Evolutionary conservation across 2,888 invertebrate genomes (phyloP).

Genomic region (Heteromyza rotundicornis): DNA sequence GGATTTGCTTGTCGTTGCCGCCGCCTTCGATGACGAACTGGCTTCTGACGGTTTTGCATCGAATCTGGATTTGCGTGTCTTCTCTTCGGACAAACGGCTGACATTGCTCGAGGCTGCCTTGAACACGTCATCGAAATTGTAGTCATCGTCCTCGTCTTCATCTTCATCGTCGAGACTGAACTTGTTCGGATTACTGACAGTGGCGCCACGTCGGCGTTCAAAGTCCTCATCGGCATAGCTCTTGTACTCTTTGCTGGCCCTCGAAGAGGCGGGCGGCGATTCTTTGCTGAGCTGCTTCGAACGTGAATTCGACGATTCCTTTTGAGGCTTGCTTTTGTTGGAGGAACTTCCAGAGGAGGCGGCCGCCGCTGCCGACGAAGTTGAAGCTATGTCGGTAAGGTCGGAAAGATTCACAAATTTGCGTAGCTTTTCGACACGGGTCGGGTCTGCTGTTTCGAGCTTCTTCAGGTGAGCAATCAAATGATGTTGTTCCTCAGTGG

Average conservation of each 20-base stretch:
- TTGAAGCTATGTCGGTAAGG: constrained; percentile 34
- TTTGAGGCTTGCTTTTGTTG: constrained; percentile 19
- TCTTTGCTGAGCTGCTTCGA: constrained; percentile 26
- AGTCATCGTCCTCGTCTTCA: constrained; percentile 81
- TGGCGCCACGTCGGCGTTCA: constrained; percentile 28
- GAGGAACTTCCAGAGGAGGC: constrained; percentile 6
- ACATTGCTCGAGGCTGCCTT: constrained; percentile 78
- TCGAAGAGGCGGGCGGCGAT: constrained; percentile 23
- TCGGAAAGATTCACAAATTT: constrained; percentile 73
- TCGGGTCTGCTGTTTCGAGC: constrained; percentile 77
- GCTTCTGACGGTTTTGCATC: constrained; percentile 53
- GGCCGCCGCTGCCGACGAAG: constrained; percentile 9
- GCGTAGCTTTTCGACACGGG: constrained; percentile 77
- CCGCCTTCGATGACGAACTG: constrained; percentile 20
- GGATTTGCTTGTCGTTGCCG: constrained; percentile 47
- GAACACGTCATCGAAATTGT: constrained; percentile 83
- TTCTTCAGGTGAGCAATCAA: constrained; percentile 83
- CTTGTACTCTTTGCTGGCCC: neutral
- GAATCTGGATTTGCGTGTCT: constrained; percentile 34
- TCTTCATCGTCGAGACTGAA: constrained; percentile 68
- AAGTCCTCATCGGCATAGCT: constrained; percentile 36
- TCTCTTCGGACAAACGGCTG: constrained; percentile 65
- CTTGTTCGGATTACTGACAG: constrained; percentile 47
- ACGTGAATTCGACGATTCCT: constrained; percentile 11
- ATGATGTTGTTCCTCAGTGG: constrained; percentile 81